Conservation (phyloP, 1,140 invertebrate genomes). For the Penaeus chinensis region DNA sequence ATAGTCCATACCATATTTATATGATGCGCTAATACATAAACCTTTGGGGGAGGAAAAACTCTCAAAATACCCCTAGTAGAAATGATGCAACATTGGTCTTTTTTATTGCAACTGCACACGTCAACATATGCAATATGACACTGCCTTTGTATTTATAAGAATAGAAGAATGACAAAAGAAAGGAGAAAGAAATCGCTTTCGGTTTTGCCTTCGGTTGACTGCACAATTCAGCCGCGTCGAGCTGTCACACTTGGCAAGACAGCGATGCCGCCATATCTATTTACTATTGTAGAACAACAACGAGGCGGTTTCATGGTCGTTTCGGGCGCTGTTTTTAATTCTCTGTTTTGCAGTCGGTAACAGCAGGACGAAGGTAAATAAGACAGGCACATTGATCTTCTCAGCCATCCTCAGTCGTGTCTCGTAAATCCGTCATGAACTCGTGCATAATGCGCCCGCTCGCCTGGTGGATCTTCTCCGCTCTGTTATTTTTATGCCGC, state of each 20-base stretch:
- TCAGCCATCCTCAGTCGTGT: slow-evolving; percentile 42
- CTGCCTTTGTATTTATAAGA: too few relatives aligned
- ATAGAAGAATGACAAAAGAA: too few relatives aligned
- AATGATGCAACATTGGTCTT: too few relatives aligned
- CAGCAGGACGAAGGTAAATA: slow-evolving; percentile 33
- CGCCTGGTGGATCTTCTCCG: neutral
- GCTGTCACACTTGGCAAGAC: too few relatives aligned
- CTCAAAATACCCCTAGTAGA: too few relatives aligned
- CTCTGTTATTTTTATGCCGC: neutral
- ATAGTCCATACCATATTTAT: too few relatives aligned
- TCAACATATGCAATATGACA: too few relatives aligned
- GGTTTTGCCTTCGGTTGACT: neutral
- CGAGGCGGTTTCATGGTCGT: neutral
- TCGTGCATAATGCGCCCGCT: slow-evolving; percentile 43
- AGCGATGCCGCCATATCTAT: slow-evolving; percentile 29
- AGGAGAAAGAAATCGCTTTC: too few relatives aligned
- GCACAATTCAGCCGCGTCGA: neutral
- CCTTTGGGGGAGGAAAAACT: too few relatives aligned
- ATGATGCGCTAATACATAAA: too few relatives aligned
- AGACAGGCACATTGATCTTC: slow-evolving; percentile 35
- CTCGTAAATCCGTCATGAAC: slow-evolving; percentile 48
- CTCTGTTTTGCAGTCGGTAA: slow-evolving; percentile 40
- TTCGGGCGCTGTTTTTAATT: slow-evolving; percentile 27
- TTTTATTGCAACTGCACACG: too few relatives aligned
- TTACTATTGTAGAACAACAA: slow-evolving; percentile 23